These are phyloP conservation scores for Troides aeacus DNA, from an alignment of 2,888 invertebrate species.

Conservation along the genomic window DNA sequence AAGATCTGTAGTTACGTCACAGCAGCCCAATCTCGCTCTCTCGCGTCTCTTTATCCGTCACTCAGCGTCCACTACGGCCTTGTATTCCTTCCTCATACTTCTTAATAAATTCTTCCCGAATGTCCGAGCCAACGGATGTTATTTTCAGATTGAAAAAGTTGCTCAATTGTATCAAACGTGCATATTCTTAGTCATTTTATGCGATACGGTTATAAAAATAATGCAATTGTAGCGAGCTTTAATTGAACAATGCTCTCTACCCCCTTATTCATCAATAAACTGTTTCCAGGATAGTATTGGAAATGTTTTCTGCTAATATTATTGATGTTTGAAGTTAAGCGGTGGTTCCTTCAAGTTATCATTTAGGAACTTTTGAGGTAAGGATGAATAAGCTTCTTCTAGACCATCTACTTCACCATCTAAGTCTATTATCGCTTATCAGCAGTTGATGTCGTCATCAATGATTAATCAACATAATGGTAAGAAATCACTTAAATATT, in stretches of 20 bases:
- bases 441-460: too few relatives aligned
- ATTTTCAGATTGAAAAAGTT: constrained; percentile 15
- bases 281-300: too few relatives aligned
- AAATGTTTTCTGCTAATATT: too few relatives aligned
- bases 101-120: constrained; percentile 25
- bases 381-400: too few relatives aligned
- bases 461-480: too few relatives aligned
- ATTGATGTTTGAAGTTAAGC: too few relatives aligned
- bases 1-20: constrained; percentile 16
- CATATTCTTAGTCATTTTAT: background rate
- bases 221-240: background rate
- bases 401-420: too few relatives aligned
- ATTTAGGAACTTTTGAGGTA: too few relatives aligned
- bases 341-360: too few relatives aligned
- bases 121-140: constrained; percentile 14
- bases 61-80: constrained; percentile 20
- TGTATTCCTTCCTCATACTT: constrained; percentile 24
- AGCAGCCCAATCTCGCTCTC: background rate
- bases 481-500: too few relatives aligned
- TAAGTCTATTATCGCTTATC: too few relatives aligned
- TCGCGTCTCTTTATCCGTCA: background rate
- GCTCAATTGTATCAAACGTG: background rate
- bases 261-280: too few relatives aligned
- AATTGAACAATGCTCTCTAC: background rate
- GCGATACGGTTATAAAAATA: background rate